These are phyloP conservation scores for Elachura formosa DNA, from an alignment of 2,113 vertebrate species.

Conservation along the genomic window DNA sequence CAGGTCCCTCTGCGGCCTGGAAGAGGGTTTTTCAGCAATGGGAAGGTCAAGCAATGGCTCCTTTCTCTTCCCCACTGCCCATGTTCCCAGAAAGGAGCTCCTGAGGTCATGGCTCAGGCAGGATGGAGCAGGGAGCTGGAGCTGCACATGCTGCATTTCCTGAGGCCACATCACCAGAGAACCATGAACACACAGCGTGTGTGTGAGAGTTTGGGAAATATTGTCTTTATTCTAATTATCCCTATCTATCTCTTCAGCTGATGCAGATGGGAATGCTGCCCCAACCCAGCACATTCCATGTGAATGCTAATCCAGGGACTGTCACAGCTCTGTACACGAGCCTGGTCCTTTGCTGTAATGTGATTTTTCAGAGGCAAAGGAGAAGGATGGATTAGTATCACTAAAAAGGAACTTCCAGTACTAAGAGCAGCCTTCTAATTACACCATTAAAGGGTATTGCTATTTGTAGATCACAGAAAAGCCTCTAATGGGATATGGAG, in stretches of 20 bases:
- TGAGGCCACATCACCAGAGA: not conserved
- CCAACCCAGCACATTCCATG: not conserved
- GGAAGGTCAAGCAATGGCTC: not conserved
- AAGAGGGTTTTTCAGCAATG: not conserved
- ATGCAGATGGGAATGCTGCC: not conserved
- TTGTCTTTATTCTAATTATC: not conserved
- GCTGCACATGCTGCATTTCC: not conserved
- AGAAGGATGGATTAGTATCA: not conserved
- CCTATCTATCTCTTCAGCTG: not conserved
- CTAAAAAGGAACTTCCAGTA: slow-evolving; percentile 14
- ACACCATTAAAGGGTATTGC: slow-evolving; percentile 29
- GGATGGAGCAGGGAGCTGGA: not conserved
- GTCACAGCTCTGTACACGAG: not conserved
- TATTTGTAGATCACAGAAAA: slow-evolving; percentile 53
- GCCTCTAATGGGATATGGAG: slow-evolving; percentile 48
- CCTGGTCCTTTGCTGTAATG: not conserved
- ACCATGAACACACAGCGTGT: not conserved
- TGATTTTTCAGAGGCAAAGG: not conserved
- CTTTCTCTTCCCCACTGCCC: not conserved
- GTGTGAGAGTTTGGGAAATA: not conserved
- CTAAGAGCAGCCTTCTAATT: slow-evolving; percentile 32
- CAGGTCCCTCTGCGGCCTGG: not conserved
- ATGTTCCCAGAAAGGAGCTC: not conserved
- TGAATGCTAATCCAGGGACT: not conserved
- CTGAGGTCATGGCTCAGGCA: not conserved